phyloP scores from a whole-genome alignment of 2,113 vertebrate genomes.

The Alaudala cheleensis region DNA sequence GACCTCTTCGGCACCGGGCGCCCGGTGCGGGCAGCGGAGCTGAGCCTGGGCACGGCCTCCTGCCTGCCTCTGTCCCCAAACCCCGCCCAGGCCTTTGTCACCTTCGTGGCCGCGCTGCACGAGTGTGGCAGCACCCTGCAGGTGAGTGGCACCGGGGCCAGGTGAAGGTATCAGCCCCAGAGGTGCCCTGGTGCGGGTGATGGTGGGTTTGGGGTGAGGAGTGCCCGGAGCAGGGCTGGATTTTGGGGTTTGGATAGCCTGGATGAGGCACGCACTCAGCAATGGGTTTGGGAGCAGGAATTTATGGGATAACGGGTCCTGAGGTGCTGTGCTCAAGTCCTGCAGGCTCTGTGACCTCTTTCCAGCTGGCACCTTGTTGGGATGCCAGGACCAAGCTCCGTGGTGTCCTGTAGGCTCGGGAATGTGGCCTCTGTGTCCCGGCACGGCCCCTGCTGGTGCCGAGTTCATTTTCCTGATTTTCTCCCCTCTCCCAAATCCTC shows the following conservation, averaged over 20 bases:
- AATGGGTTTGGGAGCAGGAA: neutral
- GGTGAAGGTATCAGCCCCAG: neutral
- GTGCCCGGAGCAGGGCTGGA: accelerated
- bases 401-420: neutral
- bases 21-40: neutral
- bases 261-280: accelerated
- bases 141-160: neutral
- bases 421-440: accelerated
- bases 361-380: accelerated
- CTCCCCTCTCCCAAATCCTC: neutral
- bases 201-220: neutral
- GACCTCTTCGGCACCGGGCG: neutral
- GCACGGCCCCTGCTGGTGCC: neutral
- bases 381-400: neutral
- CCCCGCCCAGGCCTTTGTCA: neutral
- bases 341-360: neutral
- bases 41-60: neutral
- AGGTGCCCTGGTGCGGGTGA: no score
- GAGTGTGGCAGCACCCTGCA: neutral
- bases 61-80: neutral
- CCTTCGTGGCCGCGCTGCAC: neutral
- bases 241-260: neutral
- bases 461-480: accelerated
- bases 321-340: accelerated
- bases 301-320: neutral